phyloP scores from a whole-genome alignment of 2,113 vertebrate species.

The Chinchilla lanigera region DNA sequence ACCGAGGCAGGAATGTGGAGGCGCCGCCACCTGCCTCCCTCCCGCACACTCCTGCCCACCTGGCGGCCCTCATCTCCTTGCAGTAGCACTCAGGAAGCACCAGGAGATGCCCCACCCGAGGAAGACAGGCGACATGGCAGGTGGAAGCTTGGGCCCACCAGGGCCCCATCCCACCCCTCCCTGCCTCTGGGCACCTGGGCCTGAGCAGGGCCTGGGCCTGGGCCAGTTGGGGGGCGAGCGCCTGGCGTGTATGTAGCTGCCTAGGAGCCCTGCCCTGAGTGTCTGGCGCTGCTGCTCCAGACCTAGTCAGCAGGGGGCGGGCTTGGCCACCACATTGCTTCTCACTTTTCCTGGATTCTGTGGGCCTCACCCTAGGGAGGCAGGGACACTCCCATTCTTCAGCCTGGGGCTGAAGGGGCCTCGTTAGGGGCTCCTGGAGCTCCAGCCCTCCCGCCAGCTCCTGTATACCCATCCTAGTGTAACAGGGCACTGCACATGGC shows the following conservation, averaged over 20 bases:
- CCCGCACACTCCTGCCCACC: not conserved
- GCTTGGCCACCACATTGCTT: slow-evolving; percentile 75
- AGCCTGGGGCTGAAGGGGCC: not conserved
- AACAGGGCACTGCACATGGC: not conserved
- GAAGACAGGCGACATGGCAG: not conserved
- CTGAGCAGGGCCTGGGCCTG: not conserved
- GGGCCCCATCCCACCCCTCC: accelerated
- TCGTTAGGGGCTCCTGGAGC: not conserved
- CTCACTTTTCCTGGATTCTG: not conserved
- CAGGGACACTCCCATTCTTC: not conserved
- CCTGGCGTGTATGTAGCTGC: not conserved
- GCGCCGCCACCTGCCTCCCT: accelerated
- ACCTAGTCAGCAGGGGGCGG: slow-evolving; percentile 80
- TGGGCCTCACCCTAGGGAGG: not conserved
- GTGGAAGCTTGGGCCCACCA: not conserved
- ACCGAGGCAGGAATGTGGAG: not conserved
- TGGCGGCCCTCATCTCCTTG: not conserved
- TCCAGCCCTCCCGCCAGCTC: not conserved
- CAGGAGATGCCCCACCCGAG: not conserved
- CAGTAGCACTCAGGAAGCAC: not conserved
- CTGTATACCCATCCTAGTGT: not conserved
- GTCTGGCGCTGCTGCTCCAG: slow-evolving; percentile 35
- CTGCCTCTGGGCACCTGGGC: not conserved
- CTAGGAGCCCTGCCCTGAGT: not conserved
- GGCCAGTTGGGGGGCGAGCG: no score